phyloP scores from a whole-genome alignment of 2,888 invertebrate species.

The Macropis europaea region DNA sequence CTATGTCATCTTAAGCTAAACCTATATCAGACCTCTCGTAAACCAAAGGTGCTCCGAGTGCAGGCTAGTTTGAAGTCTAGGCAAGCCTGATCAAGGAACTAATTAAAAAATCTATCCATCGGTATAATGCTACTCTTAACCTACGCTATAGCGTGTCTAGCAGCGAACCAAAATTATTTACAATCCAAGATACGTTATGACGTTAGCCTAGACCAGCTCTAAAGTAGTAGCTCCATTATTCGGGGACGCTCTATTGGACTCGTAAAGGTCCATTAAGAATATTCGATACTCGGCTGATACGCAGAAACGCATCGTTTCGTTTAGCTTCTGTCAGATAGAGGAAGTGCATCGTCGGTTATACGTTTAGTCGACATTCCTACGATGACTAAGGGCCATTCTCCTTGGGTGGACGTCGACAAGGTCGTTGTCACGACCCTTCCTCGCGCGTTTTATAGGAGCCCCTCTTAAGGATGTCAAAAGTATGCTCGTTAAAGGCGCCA shows the following conservation, averaged over 20 bases:
- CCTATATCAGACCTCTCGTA: no score
- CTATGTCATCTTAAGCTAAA: no score
- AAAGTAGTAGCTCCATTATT: not conserved
- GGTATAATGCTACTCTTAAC: no score
- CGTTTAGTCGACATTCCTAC: constrained; percentile 64
- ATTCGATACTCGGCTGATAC: constrained; percentile 27
- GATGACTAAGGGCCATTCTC: constrained; percentile 69
- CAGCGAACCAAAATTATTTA: no score
- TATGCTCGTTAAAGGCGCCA: constrained; percentile 62
- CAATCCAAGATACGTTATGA: no score
- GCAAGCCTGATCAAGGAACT: no score
- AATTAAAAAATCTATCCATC: no score
- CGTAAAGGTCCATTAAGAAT: constrained; percentile 28
- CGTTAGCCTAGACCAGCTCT: not conserved
- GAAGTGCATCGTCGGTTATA: constrained; percentile 48
- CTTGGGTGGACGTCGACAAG: constrained; percentile 58
- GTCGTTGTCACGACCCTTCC: constrained; percentile 65
- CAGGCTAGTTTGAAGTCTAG: no score
- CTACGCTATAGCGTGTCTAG: no score
- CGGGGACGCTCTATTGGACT: not conserved
- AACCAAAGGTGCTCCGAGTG: no score
- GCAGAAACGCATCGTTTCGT: constrained; percentile 14
- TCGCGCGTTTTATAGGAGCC: constrained; percentile 49
- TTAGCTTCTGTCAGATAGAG: constrained; percentile 37
- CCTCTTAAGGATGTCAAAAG: constrained; percentile 55